Evolutionary conservation across 2,888 invertebrate species (phyloP).

Genomic region (Amblyteles armatorius): DNA sequence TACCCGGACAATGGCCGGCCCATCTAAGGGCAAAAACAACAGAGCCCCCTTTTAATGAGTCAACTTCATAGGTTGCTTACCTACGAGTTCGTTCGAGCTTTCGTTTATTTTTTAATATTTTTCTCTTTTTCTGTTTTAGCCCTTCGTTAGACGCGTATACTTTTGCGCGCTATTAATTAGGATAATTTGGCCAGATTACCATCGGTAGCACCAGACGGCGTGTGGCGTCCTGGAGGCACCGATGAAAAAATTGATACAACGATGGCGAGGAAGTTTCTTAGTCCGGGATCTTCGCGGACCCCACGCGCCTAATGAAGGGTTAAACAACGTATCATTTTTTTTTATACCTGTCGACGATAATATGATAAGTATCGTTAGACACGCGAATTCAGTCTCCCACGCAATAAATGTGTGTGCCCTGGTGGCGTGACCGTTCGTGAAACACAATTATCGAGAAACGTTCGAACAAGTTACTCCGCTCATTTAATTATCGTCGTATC

Average conservation of each 20-base stretch:
- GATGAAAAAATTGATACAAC: neutral
- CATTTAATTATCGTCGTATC: neutral
- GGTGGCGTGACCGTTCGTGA: neutral
- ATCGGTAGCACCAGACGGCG: neutral
- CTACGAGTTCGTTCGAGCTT: constrained; percentile 60
- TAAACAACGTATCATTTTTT: neutral
- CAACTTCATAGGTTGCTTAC: constrained; percentile 68
- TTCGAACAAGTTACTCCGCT: neutral
- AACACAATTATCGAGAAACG: constrained; percentile 13
- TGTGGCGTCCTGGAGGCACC: neutral
- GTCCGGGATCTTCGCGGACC: neutral
- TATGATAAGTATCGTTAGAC: neutral
- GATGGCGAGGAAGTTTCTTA: neutral
- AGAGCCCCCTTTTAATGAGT: constrained; percentile 81
- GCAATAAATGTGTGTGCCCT: neutral
- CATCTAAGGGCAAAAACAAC: constrained; percentile 89
- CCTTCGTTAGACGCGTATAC: neutral
- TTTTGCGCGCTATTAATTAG: neutral
- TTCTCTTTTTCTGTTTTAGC: neutral
- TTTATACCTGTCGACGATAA: neutral
- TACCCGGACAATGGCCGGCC: constrained; percentile 98
- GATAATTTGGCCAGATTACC: neutral
- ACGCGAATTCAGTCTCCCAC: neutral
- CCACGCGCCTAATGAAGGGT: neutral
- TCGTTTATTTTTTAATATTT: constrained; percentile 44